Evolutionary conservation across 2,888 invertebrate genomes (phyloP).

Genomic region (Hypomecis atomaria): DNA sequence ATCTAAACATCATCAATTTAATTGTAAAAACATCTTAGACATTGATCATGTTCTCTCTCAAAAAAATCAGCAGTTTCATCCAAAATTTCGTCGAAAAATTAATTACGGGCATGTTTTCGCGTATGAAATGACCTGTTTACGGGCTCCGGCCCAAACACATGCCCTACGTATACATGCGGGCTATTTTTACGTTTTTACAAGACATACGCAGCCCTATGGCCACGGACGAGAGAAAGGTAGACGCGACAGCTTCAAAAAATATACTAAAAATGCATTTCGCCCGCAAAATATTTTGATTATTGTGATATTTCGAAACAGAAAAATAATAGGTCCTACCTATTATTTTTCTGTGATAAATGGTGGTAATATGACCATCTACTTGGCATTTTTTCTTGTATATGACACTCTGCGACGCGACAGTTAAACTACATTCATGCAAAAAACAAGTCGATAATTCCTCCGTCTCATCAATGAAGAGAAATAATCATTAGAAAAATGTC

Average conservation of each 20-base stretch:
- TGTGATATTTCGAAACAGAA: neutral
- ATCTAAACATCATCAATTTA: too few relatives aligned
- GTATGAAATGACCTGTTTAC: conserved; percentile 22
- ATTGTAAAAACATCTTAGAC: too few relatives aligned
- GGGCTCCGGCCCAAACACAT: conserved; percentile 5
- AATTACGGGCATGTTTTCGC: neutral
- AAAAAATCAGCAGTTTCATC: too few relatives aligned
- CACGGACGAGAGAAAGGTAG: neutral
- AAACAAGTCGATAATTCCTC: too few relatives aligned
- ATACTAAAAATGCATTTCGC: neutral
- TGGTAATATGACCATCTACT: too few relatives aligned
- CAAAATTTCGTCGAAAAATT: neutral
- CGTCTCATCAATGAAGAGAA: too few relatives aligned
- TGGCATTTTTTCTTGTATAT: too few relatives aligned
- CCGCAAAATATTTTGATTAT: neutral
- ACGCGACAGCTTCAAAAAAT: neutral
- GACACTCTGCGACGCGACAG: too few relatives aligned
- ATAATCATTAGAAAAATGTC: too few relatives aligned
- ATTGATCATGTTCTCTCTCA: too few relatives aligned
- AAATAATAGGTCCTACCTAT: neutral
- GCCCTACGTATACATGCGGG: conserved; percentile 3
- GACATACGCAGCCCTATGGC: conserved; percentile 8
- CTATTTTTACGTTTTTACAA: conserved; percentile 14
- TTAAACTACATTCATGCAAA: too few relatives aligned
- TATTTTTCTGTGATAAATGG: too few relatives aligned